Evolutionary conservation across 2,797 vertebrate genomes (phyloP).

Genomic region (Rhodeus uyekii): DNA sequence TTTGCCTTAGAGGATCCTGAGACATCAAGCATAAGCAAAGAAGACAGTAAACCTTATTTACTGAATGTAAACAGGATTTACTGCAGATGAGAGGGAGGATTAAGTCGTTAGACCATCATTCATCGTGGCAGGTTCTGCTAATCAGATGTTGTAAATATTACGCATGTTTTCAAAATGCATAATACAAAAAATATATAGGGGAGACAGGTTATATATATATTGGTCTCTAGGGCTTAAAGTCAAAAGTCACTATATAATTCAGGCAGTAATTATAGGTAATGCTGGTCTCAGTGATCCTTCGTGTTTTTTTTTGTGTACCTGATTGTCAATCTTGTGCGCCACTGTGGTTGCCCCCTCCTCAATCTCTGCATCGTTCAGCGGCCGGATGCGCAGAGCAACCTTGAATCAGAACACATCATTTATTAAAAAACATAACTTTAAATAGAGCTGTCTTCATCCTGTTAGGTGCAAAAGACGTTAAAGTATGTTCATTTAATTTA

Average conservation of each 20-base stretch:
- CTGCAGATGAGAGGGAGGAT: conserved; percentile 4
- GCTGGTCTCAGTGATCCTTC: not conserved
- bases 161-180: not conserved
- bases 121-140: conserved; percentile 86
- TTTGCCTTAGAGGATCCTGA: not conserved
- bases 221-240: not conserved
- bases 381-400: conserved; percentile 68
- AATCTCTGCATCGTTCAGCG: conserved; percentile 52
- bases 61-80: conserved; percentile 18
- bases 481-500: not conserved
- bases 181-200: not conserved
- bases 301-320: conserved; percentile 59
- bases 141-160: not conserved
- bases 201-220: not conserved
- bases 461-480: not conserved
- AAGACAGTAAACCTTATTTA: conserved; percentile 19
- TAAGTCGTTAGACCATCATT: conserved; percentile 80
- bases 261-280: not conserved
- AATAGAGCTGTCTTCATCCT: not conserved
- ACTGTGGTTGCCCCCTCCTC: conserved; percentile 67
- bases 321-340: conserved; percentile 64
- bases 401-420: not conserved
- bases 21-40: conserved; percentile 15
- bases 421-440: not conserved
- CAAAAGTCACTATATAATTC: not conserved